Evolutionary conservation across 2,888 invertebrate species (phyloP), one percentile per base, ranked within the genome.

Genomic region (Dimorphilus gyrociliatus): DNA sequence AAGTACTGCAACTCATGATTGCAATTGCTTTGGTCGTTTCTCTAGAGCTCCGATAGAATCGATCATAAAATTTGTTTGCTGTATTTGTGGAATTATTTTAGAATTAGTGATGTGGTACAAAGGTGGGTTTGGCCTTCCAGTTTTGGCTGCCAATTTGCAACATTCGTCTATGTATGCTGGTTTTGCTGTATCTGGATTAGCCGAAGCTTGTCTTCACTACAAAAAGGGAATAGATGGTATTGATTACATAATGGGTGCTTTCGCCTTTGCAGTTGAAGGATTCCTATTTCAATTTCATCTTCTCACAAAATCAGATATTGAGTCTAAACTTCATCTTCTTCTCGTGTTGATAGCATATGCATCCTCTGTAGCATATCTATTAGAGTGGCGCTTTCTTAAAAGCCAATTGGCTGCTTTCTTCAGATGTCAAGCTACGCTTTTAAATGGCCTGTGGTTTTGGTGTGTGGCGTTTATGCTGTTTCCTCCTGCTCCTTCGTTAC

Each of bases 401-500:
- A 53, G 47, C 33, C 48, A 64, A 4, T 29, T 65, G 19, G 46
- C 59, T 3, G 50, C 63, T 0, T 37, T 67, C 24, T 39, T 51
- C 7, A 40, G 67, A 25, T 40, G 55, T 7, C 64, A 58, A 37
- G 60, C 63, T 32, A 49, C 56, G 1, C 36, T 66, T n/a, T 47
- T 67, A 5, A 68, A 69, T 47, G 68, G 68, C n/a, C 63, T 64
- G 2, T 69, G 68, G 68, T 67, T 67, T 48, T 64, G 56, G 48
- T 64, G 64, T 36, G 57, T 67, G 7, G 68, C 62, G 1, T 64
- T 64, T 46, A 64, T 68, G 34, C 48, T 69, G 15, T 67, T 67
- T 45, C n/a, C n/a, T n/a, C 68, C 67, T 3, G 36, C 48, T 6
- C 40, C 47, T 4, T 40, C 38, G 13, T 47, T 48, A 1, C 31